Evolutionary conservation across 2,797 vertebrate genomes (phyloP).

Genomic region (Urophycis tenuis): DNA sequence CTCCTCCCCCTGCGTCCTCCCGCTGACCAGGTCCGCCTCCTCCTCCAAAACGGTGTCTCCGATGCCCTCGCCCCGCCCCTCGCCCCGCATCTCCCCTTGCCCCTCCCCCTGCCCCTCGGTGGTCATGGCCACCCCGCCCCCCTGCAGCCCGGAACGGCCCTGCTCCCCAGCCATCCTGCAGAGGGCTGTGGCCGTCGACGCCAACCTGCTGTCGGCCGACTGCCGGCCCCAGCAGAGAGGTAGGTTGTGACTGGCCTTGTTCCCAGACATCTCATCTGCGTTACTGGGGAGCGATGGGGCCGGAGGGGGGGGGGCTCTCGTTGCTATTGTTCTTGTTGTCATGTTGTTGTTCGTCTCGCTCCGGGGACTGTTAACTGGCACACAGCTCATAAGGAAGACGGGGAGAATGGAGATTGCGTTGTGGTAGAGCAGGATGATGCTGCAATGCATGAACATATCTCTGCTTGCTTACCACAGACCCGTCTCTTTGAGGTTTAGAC

Average conservation of each 20-base stretch:
- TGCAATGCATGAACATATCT: too few relatives aligned
- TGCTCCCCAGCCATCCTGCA: constrained; percentile 63
- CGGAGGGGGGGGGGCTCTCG: too few relatives aligned
- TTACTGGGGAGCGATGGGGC: too few relatives aligned
- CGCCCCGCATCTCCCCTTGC: constrained; percentile 58
- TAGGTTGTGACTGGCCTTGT: constrained; percentile 32
- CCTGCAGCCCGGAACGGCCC: constrained; percentile 50
- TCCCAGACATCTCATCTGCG: neutral
- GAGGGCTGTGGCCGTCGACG: constrained; percentile 74
- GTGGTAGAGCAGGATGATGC: too few relatives aligned
- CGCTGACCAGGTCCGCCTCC: constrained; percentile 54
- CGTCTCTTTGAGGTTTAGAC: too few relatives aligned
- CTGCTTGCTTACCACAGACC: too few relatives aligned
- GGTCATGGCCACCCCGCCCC: constrained; percentile 46
- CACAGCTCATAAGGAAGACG: too few relatives aligned
- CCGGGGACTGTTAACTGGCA: too few relatives aligned
- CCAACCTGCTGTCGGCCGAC: constrained; percentile 81
- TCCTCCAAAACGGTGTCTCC: constrained; percentile 52
- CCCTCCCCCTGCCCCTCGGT: constrained; percentile 64
- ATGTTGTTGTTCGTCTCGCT: too few relatives aligned
- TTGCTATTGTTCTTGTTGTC: too few relatives aligned
- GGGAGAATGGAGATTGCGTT: too few relatives aligned
- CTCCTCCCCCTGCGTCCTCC: constrained; percentile 62
- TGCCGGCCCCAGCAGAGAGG: constrained; percentile 83
- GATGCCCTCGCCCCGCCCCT: constrained; percentile 43